Conservation (phyloP, 2,888 invertebrate species). For the Epinotia bilunana region DNA sequence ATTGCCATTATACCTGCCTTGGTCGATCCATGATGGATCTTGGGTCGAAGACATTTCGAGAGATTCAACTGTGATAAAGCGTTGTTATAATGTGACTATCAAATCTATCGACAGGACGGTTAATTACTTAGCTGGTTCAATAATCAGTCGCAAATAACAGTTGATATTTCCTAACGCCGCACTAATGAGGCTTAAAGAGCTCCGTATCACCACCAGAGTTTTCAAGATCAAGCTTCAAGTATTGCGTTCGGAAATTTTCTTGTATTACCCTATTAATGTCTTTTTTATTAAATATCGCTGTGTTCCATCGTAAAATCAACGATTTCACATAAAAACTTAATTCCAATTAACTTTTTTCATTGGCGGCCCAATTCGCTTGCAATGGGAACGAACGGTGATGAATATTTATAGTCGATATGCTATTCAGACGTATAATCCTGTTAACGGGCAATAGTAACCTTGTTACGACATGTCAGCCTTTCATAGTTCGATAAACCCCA, state of each 20-base stretch:
- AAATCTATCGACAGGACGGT: neutral
- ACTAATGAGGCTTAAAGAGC: too few relatives aligned
- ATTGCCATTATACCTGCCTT: neutral
- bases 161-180: too few relatives aligned
- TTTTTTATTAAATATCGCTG: neutral
- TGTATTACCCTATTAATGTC: too few relatives aligned
- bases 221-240: too few relatives aligned
- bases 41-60: too few relatives aligned
- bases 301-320: neutral
- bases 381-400: constrained; percentile 19
- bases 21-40: neutral
- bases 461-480: constrained; percentile 33
- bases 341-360: constrained; percentile 5
- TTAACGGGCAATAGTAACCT: constrained; percentile 37
- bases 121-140: too few relatives aligned
- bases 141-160: too few relatives aligned
- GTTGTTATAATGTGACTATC: neutral
- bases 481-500: constrained; percentile 14
- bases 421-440: constrained; percentile 34
- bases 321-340: neutral
- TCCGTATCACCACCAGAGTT: too few relatives aligned
- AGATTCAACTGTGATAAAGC: neutral
- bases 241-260: too few relatives aligned
- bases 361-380: neutral
- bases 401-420: constrained; percentile 35